Evolutionary conservation across 2,888 invertebrate species (phyloP).

Genomic region (Acanthoscelides obtectus): DNA sequence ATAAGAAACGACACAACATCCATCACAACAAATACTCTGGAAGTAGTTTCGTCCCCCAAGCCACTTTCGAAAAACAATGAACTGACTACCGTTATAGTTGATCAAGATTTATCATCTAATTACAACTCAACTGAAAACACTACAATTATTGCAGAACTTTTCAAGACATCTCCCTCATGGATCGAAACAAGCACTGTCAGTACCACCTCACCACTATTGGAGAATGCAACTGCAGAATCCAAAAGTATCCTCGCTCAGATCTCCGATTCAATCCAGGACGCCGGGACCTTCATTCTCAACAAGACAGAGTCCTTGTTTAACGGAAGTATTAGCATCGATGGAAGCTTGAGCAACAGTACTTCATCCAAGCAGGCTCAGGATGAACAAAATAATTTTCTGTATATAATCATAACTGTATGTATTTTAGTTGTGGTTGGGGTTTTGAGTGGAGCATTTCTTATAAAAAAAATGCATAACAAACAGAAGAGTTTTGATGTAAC

Average conservation of each 20-base stretch:
- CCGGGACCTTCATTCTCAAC: background rate
- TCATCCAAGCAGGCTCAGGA: background rate
- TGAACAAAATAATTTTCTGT: background rate
- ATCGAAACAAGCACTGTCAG: background rate
- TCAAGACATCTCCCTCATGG: background rate
- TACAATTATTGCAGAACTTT: no score
- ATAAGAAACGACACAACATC: background rate
- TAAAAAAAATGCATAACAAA: background rate
- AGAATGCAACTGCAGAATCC: background rate
- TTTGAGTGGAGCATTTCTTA: background rate
- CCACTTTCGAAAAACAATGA: no score
- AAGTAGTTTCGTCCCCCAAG: no score
- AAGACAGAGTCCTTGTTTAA: background rate
- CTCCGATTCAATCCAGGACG: background rate
- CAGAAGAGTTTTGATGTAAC: background rate
- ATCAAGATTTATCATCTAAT: background rate
- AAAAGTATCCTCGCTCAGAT: background rate
- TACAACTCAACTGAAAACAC: no score
- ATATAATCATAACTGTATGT: background rate
- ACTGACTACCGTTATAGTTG: background rate
- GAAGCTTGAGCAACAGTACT: background rate
- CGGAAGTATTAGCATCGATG: background rate
- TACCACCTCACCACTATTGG: background rate
- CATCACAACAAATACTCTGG: background rate
- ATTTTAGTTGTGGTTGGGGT: background rate